phyloP scores from a whole-genome alignment of 2,888 invertebrate species.

The Deroplatys truncata region DNA sequence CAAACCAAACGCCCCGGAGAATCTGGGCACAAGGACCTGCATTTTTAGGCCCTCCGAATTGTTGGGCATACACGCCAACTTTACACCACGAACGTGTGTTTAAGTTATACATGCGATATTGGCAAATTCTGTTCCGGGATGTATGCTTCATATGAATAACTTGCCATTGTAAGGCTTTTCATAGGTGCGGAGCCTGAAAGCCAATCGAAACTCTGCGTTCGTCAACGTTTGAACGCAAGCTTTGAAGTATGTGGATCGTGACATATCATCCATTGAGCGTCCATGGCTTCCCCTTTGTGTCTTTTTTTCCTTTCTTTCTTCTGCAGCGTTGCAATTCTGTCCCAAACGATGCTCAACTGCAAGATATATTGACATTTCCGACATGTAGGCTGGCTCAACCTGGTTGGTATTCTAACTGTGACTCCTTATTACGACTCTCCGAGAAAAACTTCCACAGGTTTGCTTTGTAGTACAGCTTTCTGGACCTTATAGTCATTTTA shows the following conservation, averaged over 20 bases:
- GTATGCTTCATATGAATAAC: too few relatives aligned
- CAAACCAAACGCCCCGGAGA: too few relatives aligned
- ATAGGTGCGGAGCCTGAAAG: too few relatives aligned
- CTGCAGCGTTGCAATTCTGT: not conserved
- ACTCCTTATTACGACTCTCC: constrained; percentile 9
- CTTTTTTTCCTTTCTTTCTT: not conserved
- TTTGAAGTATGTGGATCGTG: not conserved
- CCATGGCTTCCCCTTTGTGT: not conserved
- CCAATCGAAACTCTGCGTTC: not conserved
- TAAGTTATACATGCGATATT: too few relatives aligned
- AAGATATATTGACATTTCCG: not conserved
- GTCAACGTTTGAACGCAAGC: not conserved
- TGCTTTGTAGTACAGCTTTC: not conserved
- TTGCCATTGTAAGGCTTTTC: too few relatives aligned
- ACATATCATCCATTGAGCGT: not conserved
- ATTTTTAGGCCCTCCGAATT: too few relatives aligned
- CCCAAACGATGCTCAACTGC: not conserved
- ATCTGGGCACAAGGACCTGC: too few relatives aligned
- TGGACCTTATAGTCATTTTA: not conserved
- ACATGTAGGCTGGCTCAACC: not conserved
- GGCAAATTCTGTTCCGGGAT: too few relatives aligned
- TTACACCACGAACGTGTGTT: too few relatives aligned
- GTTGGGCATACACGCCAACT: too few relatives aligned
- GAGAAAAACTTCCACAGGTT: not conserved
- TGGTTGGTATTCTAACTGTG: not conserved